A percentile compares a stretch with the other conserved stretches of the same genome.
These are phyloP conservation scores for Folsomia manolachei DNA, from an alignment of 2,888 invertebrate genomes.

Conservation along the genomic window DNA sequence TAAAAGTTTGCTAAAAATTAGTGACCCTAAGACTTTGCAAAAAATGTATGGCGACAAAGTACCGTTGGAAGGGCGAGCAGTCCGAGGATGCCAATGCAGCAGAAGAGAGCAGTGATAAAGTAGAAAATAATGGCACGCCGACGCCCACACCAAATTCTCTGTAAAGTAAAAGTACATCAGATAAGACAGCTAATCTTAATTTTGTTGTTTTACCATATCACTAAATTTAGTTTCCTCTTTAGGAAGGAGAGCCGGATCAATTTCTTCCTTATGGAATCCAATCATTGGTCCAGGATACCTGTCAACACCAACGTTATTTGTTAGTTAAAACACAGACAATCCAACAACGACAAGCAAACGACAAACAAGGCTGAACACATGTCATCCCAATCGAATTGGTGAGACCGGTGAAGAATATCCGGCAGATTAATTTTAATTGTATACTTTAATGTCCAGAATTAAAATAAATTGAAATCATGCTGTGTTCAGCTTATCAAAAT, in stretches of 20 bases:
- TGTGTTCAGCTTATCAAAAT: no score
- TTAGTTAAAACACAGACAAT: no score
- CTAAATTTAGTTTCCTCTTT: not conserved
- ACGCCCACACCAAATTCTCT: slow-evolving; percentile 22
- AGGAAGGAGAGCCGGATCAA: not conserved
- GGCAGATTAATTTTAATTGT: no score
- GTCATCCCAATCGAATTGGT: no score
- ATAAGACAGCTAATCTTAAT: not conserved
- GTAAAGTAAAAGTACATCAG: not conserved
- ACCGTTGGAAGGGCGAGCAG: slow-evolving; percentile 6
- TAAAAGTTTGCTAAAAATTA: no score
- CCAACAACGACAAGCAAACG: no score
- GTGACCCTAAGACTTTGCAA: no score
- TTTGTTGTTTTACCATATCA: not conserved
- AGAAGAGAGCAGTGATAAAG: slow-evolving; percentile 10
- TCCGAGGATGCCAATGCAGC: slow-evolving; percentile 14
- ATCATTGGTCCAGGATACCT: slow-evolving; percentile 18
- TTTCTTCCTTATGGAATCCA: slow-evolving; percentile 13
- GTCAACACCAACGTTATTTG: no score
- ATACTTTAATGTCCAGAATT: no score
- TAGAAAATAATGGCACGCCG: slow-evolving; percentile 19
- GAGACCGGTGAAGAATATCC: no score
- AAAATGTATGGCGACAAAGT: not conserved
- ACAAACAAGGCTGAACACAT: no score
- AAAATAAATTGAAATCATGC: no score